A percentile compares a stretch with the other conserved stretches of the same genome.
Conservation (phyloP, 2,797 vertebrate genomes). For the Macropus fuliginosus region DNA sequence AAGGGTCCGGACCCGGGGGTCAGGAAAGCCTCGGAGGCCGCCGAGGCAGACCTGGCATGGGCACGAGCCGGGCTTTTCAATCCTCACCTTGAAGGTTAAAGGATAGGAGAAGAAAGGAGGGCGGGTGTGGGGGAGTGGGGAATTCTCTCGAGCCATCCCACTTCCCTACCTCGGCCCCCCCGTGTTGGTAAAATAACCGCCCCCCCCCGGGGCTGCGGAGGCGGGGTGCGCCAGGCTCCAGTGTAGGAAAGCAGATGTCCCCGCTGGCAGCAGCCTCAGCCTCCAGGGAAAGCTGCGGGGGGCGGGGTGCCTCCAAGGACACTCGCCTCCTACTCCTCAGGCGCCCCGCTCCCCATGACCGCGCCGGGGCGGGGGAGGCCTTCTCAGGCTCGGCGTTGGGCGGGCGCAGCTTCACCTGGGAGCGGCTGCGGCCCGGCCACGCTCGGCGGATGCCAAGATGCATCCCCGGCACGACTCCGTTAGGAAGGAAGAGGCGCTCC, state of each 20-base stretch:
- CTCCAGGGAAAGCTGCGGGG: constrained; percentile 76
- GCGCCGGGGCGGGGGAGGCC: constrained; percentile 77
- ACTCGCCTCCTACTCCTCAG: constrained; percentile 79
- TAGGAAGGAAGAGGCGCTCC: constrained; percentile 33
- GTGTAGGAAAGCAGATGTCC: constrained; percentile 84
- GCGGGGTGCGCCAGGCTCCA: constrained; percentile 78
- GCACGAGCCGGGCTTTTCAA: constrained; percentile 50
- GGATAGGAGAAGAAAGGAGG: constrained; percentile 75
- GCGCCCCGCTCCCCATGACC: constrained; percentile 80
- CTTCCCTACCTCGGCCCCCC: constrained; percentile 25
- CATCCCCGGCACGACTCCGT: constrained; percentile 66
- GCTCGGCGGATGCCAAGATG: constrained; percentile 71
- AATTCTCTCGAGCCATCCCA: constrained; percentile 55
- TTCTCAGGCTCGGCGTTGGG: constrained; percentile 77
- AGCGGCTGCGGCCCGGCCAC: constrained; percentile 75
- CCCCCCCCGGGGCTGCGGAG: constrained; percentile 77
- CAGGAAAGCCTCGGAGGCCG: constrained; percentile 38
- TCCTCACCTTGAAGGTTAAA: constrained; percentile 82
- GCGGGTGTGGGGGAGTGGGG: constrained; percentile 52
- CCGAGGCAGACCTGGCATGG: constrained; percentile 48
- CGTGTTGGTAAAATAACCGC: constrained; percentile 80
- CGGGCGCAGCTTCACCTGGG: constrained; percentile 77
- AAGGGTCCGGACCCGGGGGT: constrained; percentile 64
- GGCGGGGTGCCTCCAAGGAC: constrained; percentile 71
- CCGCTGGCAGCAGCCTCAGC: constrained; percentile 82